A percentile compares a stretch with the other conserved stretches of the same genome.
These are phyloP conservation scores for Intellagama lesueurii DNA, from an alignment of 2,797 vertebrate genomes.

Conservation along the genomic window DNA sequence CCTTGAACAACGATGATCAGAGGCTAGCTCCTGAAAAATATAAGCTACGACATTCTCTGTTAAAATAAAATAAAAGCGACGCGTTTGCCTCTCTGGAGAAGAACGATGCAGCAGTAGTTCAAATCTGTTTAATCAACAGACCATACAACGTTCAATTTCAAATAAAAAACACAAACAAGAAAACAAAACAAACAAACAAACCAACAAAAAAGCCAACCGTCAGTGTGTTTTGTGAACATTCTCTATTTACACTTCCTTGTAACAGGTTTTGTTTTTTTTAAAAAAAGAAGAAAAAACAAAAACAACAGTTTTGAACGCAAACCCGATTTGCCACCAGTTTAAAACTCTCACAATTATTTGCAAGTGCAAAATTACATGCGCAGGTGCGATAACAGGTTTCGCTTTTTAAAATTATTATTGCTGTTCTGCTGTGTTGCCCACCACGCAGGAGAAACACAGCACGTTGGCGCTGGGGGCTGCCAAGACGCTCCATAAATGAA, in stretches of 20 bases:
- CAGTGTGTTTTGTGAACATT: slow-evolving; percentile 60
- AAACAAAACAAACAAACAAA: slow-evolving; percentile 59
- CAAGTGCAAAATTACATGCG: slow-evolving; percentile 79
- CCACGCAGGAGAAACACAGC: slow-evolving; percentile 64
- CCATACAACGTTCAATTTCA: slow-evolving; percentile 78
- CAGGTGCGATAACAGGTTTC: slow-evolving; percentile 74
- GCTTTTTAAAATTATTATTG: slow-evolving; percentile 77
- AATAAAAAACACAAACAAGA: slow-evolving; percentile 76
- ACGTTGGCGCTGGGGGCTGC: slow-evolving; percentile 68
- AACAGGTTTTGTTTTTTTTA: slow-evolving; percentile 75
- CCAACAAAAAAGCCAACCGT: slow-evolving; percentile 69
- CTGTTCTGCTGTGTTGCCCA: slow-evolving; percentile 75
- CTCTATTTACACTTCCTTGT: slow-evolving; percentile 75
- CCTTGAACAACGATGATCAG: too few species aligned
- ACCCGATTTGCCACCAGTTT: slow-evolving; percentile 74
- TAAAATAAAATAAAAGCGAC: slow-evolving; percentile 76
- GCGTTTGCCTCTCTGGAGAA: slow-evolving; percentile 71
- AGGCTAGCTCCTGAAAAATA: slow-evolving; percentile 71
- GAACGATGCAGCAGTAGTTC: slow-evolving; percentile 78
- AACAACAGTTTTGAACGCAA: slow-evolving; percentile 73
- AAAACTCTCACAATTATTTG: slow-evolving; percentile 77
- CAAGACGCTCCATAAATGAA: slow-evolving; percentile 52
- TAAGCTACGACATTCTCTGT: slow-evolving; percentile 78
- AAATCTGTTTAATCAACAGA: slow-evolving; percentile 78
- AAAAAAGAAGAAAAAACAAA: slow-evolving; percentile 62